A percentile compares a stretch with the other conserved stretches of the same genome.
Conservation (phyloP, 2,797 vertebrate genomes). For the Knipowitschia caucasica region DNA sequence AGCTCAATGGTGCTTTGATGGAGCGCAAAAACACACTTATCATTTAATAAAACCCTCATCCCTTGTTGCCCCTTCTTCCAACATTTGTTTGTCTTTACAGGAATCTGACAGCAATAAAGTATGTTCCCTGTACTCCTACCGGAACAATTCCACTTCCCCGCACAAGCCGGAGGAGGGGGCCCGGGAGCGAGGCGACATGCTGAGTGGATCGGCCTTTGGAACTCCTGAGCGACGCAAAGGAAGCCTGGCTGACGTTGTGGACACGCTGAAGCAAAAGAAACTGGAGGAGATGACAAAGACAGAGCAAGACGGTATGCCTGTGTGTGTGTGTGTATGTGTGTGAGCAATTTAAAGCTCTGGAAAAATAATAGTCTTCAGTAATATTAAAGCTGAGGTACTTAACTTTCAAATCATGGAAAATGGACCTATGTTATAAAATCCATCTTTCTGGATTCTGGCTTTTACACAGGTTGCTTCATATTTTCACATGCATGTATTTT, state of each 20-base stretch:
- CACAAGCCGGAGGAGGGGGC: slow-evolving; percentile 98
- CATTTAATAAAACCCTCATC: slow-evolving; percentile 55
- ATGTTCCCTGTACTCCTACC: slow-evolving; percentile 98
- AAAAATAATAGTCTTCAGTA: background rate
- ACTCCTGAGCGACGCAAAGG: slow-evolving; percentile 98
- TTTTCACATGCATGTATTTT: too few species aligned
- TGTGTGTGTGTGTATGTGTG: slow-evolving; percentile 6
- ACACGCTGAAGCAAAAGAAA: slow-evolving; percentile 99
- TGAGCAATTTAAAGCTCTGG: background rate
- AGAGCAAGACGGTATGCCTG: slow-evolving; percentile 91
- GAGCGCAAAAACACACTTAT: slow-evolving; percentile 41
- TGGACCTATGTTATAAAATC: too few species aligned
- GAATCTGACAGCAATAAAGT: slow-evolving; percentile 99
- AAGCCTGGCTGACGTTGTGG: slow-evolving; percentile 98
- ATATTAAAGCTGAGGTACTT: background rate
- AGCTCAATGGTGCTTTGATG: slow-evolving; percentile 42
- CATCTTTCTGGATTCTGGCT: too few species aligned
- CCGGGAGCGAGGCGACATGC: slow-evolving; percentile 92
- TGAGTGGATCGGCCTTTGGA: slow-evolving; percentile 94
- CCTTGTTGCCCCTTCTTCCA: slow-evolving; percentile 35
- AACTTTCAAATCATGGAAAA: too few species aligned
- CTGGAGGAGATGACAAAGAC: slow-evolving; percentile 99
- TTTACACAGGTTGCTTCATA: too few species aligned
- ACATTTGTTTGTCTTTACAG: slow-evolving; percentile 80
- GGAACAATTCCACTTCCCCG: slow-evolving; percentile 99